phyloP scores from a whole-genome alignment of 2,113 vertebrate genomes.

The Nansenia antarctica region DNA sequence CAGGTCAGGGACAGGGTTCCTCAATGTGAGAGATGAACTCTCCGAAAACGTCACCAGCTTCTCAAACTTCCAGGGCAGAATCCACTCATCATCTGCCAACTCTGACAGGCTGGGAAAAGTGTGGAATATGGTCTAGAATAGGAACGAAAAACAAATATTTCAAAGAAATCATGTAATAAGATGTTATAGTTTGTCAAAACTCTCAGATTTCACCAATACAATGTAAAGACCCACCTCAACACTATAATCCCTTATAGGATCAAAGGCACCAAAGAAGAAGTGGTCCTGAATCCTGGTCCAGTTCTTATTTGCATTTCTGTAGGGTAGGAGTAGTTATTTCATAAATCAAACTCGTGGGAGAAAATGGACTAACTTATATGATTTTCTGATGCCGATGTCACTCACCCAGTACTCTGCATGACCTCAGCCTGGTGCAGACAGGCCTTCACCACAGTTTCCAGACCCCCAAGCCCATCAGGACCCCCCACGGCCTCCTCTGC shows the following conservation, averaged over 20 bases:
- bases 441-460: constrained; percentile 82
- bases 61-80: constrained; percentile 82
- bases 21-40: constrained; percentile 66
- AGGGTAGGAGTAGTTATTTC: constrained; percentile 5
- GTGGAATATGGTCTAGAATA: constrained; percentile 85
- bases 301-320: constrained; percentile 90
- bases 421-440: constrained; percentile 87
- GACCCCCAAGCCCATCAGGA: constrained; percentile 58
- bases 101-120: constrained; percentile 88
- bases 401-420: constrained; percentile 87
- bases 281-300: constrained; percentile 94
- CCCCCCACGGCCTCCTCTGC: constrained; percentile 49
- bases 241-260: constrained; percentile 85
- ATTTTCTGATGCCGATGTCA: neutral
- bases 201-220: neutral
- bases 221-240: constrained; percentile 31
- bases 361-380: neutral
- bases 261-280: constrained; percentile 90
- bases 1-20: constrained; percentile 66
- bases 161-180: neutral
- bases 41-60: constrained; percentile 72
- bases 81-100: constrained; percentile 90
- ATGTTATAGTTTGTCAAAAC: neutral
- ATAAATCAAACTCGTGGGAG: neutral
- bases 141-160: constrained; percentile 6